These are phyloP conservation scores for Bombyx huttoni DNA, from an alignment of 2,888 invertebrate species.

Conservation along the genomic window DNA sequence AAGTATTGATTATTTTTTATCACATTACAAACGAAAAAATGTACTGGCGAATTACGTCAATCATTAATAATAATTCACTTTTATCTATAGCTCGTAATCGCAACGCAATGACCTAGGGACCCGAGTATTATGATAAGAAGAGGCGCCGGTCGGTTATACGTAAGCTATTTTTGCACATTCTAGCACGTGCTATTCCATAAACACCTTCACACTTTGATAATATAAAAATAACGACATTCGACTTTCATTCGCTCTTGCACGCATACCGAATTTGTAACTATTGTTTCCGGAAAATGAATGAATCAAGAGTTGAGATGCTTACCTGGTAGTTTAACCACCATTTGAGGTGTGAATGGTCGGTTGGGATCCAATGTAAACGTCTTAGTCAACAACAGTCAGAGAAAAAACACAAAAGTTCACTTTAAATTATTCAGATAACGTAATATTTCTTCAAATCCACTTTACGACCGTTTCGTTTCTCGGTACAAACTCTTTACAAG, in stretches of 20 bases:
- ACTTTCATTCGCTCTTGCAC: constrained; percentile 1
- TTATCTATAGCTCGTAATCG: constrained; percentile 16
- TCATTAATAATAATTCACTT: constrained; percentile 15
- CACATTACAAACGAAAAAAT: constrained; percentile 3
- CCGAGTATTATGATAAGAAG: constrained; percentile 28
- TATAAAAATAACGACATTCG: background rate
- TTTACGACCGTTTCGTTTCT: constrained; percentile 64
- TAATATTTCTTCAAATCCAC: constrained; percentile 66
- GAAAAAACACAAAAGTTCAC: constrained; percentile 63
- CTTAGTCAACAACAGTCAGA: constrained; percentile 51
- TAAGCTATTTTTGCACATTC: constrained; percentile 18
- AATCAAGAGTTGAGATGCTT: constrained; percentile 16
- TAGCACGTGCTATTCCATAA: constrained; percentile 23
- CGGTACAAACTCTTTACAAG: constrained; percentile 64
- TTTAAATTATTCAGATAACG: constrained; percentile 41
- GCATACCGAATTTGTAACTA: background rate
- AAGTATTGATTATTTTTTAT: background rate
- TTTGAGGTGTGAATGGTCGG: constrained; percentile 56
- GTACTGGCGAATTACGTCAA: constrained; percentile 18
- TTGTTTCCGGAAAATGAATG: background rate
- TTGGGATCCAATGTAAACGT: constrained; percentile 71
- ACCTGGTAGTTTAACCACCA: constrained; percentile 72
- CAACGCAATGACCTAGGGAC: constrained; percentile 31
- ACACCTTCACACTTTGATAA: constrained; percentile 14
- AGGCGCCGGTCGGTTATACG: constrained; percentile 24